These are phyloP conservation scores for Sphaerolaimus hirsutus DNA, from an alignment of 2,888 invertebrate species.

Conservation along the genomic window DNA sequence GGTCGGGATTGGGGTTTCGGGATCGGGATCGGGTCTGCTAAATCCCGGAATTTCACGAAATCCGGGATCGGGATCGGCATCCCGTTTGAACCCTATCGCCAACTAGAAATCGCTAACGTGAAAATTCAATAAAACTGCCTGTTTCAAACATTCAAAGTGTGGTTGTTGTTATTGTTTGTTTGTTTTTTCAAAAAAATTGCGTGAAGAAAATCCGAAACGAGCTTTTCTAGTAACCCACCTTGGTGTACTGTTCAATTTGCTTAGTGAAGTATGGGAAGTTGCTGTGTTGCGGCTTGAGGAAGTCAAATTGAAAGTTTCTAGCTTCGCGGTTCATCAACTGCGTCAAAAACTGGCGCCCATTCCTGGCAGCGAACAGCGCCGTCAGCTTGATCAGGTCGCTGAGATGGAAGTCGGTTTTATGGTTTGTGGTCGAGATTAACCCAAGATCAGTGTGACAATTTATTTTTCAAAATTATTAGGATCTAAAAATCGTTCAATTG, in stretches of 20 bases:
- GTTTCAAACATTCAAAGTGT: too few species aligned
- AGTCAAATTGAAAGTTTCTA: constrained; percentile 92
- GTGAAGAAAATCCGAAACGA: background rate
- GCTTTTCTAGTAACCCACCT: constrained; percentile 33
- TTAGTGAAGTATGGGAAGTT: constrained; percentile 94
- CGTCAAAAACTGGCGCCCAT: constrained; percentile 87
- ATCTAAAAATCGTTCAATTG: background rate
- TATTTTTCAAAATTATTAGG: background rate
- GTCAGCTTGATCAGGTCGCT: constrained; percentile 90
- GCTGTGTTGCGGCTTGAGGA: constrained; percentile 87
- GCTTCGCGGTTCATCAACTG: constrained; percentile 95
- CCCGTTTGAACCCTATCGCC: too few species aligned
- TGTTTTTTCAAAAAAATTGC: background rate
- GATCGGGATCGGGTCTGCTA: too few species aligned
- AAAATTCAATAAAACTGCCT: too few species aligned
- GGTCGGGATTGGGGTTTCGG: too few species aligned
- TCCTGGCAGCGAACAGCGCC: constrained; percentile 92
- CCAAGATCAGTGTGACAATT: background rate
- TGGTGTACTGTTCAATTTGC: constrained; percentile 88
- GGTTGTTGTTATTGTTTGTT: too few species aligned
- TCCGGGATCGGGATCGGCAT: too few species aligned
- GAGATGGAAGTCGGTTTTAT: constrained; percentile 7
- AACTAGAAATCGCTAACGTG: too few species aligned
- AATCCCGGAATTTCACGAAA: too few species aligned
- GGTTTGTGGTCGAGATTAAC: too few species aligned